These are phyloP conservation scores for Chrosomus eos DNA, from an alignment of 2,797 vertebrate genomes.

Conservation along the genomic window DNA sequence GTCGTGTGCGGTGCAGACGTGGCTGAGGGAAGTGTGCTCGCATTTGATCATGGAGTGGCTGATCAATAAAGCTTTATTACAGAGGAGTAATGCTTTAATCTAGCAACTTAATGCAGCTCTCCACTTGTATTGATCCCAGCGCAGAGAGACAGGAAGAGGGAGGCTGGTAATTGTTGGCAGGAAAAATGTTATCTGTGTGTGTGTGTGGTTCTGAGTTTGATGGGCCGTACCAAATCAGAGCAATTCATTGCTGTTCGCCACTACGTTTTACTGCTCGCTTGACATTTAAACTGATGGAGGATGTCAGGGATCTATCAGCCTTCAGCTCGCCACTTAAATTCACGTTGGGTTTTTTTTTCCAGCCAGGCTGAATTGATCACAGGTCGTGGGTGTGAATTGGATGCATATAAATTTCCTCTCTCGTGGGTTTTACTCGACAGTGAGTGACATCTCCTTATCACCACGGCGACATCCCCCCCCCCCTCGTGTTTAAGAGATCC, in stretches of 20 bases:
- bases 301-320: constrained; percentile 56
- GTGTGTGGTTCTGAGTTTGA: constrained; percentile 65
- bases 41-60: constrained; percentile 33
- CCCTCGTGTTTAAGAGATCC: not conserved
- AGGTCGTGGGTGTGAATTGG: constrained; percentile 28
- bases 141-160: constrained; percentile 22
- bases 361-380: constrained; percentile 13
- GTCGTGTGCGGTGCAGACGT: not conserved
- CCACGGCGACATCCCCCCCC: not conserved
- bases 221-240: constrained; percentile 69
- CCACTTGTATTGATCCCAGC: constrained; percentile 79
- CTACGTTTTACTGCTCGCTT: constrained; percentile 70
- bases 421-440: constrained; percentile 4
- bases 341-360: not conserved
- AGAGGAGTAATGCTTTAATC: constrained; percentile 75
- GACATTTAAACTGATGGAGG: constrained; percentile 73
- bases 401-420: constrained; percentile 53
- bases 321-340: constrained; percentile 36
- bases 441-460: constrained; percentile 34
- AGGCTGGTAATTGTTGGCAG: constrained; percentile 29
- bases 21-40: constrained; percentile 1
- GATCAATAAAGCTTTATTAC: constrained; percentile 84
- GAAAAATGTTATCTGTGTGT: constrained; percentile 45
- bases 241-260: constrained; percentile 63
- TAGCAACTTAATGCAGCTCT: constrained; percentile 79